Evolutionary conservation across 2,113 vertebrate species (phyloP).

Genomic region (Nibea coibor): DNA sequence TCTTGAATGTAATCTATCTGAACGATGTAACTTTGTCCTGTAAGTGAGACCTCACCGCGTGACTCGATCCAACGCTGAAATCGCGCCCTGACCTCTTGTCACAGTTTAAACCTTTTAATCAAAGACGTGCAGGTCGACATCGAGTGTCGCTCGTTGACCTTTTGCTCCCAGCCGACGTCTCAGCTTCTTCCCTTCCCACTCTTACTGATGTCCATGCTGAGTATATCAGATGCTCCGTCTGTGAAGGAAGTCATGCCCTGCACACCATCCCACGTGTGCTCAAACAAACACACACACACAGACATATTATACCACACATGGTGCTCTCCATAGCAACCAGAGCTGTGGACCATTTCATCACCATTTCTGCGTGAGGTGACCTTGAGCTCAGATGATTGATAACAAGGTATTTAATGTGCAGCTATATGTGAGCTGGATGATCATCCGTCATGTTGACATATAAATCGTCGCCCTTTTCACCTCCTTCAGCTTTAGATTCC

Average conservation of each 20-base stretch:
- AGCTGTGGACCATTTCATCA: slow-evolving; percentile 9
- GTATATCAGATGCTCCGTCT: neutral
- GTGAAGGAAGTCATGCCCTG: neutral
- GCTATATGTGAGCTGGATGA: neutral
- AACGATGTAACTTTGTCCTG: neutral
- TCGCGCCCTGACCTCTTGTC: neutral
- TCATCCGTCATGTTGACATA: slow-evolving; percentile 15
- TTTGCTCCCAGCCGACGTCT: neutral
- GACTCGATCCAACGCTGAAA: neutral
- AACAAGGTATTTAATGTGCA: neutral
- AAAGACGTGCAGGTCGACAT: slow-evolving; percentile 6
- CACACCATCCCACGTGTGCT: neutral
- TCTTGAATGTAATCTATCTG: neutral
- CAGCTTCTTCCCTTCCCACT: neutral
- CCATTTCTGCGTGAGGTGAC: slow-evolving; percentile 15
- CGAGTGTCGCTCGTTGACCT: neutral
- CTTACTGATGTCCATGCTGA: neutral
- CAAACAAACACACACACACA: neutral
- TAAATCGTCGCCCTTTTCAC: neutral
- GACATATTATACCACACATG: neutral
- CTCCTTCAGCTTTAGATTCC: slow-evolving; percentile 14
- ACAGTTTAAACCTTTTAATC: slow-evolving; percentile 27
- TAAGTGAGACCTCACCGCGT: slow-evolving; percentile 11
- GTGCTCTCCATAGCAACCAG: neutral
- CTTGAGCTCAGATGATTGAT: slow-evolving; percentile 32